phyloP scores from a whole-genome alignment of 2,888 invertebrate genomes.

The Tachina grossa region DNA sequence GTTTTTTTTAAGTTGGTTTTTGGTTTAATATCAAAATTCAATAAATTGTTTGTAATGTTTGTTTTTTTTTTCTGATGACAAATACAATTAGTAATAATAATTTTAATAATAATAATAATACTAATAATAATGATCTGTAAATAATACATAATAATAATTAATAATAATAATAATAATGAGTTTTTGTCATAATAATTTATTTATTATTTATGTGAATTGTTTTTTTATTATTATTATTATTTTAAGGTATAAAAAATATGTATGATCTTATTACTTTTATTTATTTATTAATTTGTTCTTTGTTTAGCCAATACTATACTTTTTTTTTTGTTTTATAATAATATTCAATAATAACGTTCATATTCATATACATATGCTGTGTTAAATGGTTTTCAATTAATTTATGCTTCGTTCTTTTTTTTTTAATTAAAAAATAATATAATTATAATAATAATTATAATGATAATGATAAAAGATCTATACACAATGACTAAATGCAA shows the following conservation, averaged over 20 bases:
- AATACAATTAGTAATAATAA: constrained; percentile 59
- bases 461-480: constrained; percentile 69
- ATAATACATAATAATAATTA: constrained; percentile 69
- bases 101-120: constrained; percentile 67
- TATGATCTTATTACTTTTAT: constrained; percentile 55
- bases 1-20: constrained; percentile 69
- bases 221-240: constrained; percentile 44
- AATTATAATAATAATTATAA: constrained; percentile 38
- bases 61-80: constrained; percentile 60
- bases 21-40: constrained; percentile 72
- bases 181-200: constrained; percentile 55
- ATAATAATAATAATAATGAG: constrained; percentile 56
- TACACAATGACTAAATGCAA: constrained; percentile 73
- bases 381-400: constrained; percentile 36
- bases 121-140: constrained; percentile 63
- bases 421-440: constrained; percentile 55
- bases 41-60: constrained; percentile 60
- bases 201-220: constrained; percentile 65
- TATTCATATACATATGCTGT: constrained; percentile 46
- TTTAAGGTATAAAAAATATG: constrained; percentile 75
- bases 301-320: constrained; percentile 54
- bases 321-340: constrained; percentile 46
- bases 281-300: constrained; percentile 46
- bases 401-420: constrained; percentile 16
- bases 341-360: constrained; percentile 71